phyloP scores from a whole-genome alignment of 1,140 invertebrate species.

The Ephestia elutella region DNA sequence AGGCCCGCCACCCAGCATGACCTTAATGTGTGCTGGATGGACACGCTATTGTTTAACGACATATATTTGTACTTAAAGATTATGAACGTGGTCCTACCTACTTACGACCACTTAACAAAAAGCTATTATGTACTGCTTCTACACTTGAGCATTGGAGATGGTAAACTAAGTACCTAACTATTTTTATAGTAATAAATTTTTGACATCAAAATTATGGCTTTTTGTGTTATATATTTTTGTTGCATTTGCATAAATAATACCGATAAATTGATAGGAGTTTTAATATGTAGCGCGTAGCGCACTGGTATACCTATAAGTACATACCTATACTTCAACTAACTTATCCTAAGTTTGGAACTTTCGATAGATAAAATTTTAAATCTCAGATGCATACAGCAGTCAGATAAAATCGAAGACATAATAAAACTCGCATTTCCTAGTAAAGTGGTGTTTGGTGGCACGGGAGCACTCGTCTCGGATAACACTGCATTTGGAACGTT shows the following conservation, averaged over 20 bases:
- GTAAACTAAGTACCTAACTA: no score
- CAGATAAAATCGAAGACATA: conserved; percentile 33
- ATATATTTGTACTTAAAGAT: neutral
- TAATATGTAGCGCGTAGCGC: no score
- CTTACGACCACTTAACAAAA: no score
- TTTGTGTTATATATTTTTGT: no score
- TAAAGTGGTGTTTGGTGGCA: conserved; percentile 27
- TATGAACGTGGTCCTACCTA: neutral
- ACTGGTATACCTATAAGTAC: no score
- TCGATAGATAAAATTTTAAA: neutral
- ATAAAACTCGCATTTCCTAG: conserved; percentile 40
- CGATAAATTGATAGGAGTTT: no score
- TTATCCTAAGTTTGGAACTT: neutral
- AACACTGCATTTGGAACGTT: conserved; percentile 23
- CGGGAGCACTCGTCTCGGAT: conserved; percentile 20
- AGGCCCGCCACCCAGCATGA: neutral
- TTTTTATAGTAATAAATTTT: no score
- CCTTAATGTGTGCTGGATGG: neutral
- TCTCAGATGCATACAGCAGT: conserved; percentile 8
- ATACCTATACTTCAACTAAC: no score
- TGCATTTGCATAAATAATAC: no score
- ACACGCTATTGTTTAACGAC: neutral
- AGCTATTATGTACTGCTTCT: conserved; percentile 1
- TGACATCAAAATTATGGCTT: no score
- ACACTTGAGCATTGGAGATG: neutral